Evolutionary conservation across 2,888 invertebrate genomes (phyloP).

Genomic region (Ganaspis brasiliensis): DNA sequence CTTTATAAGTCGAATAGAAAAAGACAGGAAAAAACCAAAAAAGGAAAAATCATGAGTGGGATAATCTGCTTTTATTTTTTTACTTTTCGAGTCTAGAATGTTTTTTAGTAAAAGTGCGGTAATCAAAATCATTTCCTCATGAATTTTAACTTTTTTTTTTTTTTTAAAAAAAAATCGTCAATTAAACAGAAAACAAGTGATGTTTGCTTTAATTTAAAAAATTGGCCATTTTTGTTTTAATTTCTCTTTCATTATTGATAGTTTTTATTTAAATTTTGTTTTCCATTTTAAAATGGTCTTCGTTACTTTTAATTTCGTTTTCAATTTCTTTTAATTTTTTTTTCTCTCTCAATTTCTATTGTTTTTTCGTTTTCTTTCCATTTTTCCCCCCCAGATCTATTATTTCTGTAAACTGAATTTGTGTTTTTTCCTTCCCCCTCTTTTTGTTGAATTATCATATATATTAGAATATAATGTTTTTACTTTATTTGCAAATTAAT

Average conservation of each 20-base stretch:
- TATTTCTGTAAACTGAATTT: too few species aligned
- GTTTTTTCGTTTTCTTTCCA: conserved; percentile 18
- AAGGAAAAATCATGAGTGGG: too few species aligned
- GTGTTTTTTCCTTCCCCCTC: too few species aligned
- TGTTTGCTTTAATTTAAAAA: neutral
- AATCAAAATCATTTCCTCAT: too few species aligned
- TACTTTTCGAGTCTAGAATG: too few species aligned
- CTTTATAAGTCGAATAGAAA: too few species aligned
- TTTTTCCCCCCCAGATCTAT: too few species aligned
- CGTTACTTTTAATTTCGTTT: neutral
- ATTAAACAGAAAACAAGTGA: neutral
- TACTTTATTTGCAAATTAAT: conserved; percentile 18
- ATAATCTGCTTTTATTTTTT: too few species aligned
- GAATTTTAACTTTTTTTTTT: too few species aligned
- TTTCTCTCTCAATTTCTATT: neutral
- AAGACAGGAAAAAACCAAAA: too few species aligned
- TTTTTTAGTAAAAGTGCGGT: too few species aligned
- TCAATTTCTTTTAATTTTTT: neutral
- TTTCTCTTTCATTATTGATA: neutral
- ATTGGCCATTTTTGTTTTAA: conserved; percentile 21
- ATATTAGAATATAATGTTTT: neutral
- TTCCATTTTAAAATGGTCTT: conserved; percentile 6
- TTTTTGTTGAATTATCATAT: conserved; percentile 10
- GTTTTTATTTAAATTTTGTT: neutral
- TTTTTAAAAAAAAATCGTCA: neutral